Evolutionary conservation across 92 coral and sea anemone genomes (phyloP), one percentile per base, ranked within the genome.

Genomic region (Paramuricea clavata): DNA sequence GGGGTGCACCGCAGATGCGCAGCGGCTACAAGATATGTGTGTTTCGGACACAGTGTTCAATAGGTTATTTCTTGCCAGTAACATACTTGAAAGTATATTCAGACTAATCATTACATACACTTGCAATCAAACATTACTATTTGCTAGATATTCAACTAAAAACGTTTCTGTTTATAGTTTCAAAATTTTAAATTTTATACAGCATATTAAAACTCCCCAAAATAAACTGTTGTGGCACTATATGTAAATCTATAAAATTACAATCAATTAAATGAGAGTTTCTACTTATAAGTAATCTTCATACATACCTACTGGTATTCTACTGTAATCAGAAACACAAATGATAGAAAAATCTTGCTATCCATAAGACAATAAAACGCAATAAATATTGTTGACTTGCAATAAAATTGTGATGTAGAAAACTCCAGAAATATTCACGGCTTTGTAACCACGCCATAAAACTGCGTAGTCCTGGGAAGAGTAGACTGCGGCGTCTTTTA

Each of bases 281-380:
- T 60, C 33, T 22, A 26, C 68, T 0, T 27, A 52, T 6, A 3
- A 60, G 13, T 2, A 6, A 10, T 2, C 68, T 60, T 26, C 15
- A 60, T 60, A 22, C 68, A 60, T 60, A 60, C 68, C 68, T 26
- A 22, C 68, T 60, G 28, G 68, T 27, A 31, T 21, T 60, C 33
- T 60, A 60, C 32, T 22, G 68, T 60, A 21, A 3, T 60, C 9
- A 60, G 21, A 22, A 60, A 22, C 6, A 15, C 54, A 47, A 6
- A 47, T 47, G 13, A 36, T 8, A 36, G 21, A 52, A 50, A 50
- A 11, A 22, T 52, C 61, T 52, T 22, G 61, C 61, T 52, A 11
- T 52, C 21, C 61, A 52, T 52, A 52, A 52, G 5, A 13, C 16
- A 52, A 12, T 22, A 52, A 52, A 12, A 12, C 23, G 6, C 61